Percentiles rank a stretch among this genome's conserved stretches.
Conservation (phyloP, 2,888 invertebrate species). For the Diarsia rubi region DNA sequence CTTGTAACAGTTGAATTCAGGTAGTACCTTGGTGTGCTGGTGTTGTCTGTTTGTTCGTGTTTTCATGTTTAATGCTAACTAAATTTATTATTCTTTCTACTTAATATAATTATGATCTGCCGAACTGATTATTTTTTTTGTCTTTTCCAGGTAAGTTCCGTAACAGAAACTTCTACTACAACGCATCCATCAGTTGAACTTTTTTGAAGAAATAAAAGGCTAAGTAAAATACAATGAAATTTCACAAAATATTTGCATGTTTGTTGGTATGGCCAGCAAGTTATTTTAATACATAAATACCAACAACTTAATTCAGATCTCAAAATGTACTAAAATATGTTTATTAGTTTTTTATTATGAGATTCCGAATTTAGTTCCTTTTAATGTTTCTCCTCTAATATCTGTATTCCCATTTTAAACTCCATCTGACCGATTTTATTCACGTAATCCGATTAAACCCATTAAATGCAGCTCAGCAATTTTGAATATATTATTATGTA, state of each 20-base stretch:
- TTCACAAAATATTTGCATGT: not conserved
- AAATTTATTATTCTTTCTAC: not conserved
- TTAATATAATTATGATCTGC: not conserved
- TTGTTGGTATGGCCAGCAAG: not conserved
- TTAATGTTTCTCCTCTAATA: not conserved
- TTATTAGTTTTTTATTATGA: constrained; percentile 18
- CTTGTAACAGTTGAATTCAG: no score
- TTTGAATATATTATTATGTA: not conserved
- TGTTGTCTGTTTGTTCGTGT: not conserved
- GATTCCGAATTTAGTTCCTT: constrained; percentile 3
- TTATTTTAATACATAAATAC: not conserved
- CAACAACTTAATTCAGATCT: constrained; percentile 10
- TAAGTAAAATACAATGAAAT: constrained; percentile 2
- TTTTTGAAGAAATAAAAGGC: not conserved
- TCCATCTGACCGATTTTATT: not conserved
- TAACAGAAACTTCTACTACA: not conserved
- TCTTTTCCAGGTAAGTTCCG: constrained; percentile 49
- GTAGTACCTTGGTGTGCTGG: no score
- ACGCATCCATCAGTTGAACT: not conserved
- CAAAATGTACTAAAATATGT: constrained; percentile 6
- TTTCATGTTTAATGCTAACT: not conserved
- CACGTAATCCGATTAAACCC: constrained; percentile 1
- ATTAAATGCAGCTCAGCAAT: constrained; percentile 6
- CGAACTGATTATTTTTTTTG: constrained; percentile 9
- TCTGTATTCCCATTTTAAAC: not conserved